Percentiles rank a stretch among this genome's conserved stretches.
These are phyloP conservation scores for Plutomurus gul DNA, from an alignment of 1,140 invertebrate species.

Conservation along the genomic window DNA sequence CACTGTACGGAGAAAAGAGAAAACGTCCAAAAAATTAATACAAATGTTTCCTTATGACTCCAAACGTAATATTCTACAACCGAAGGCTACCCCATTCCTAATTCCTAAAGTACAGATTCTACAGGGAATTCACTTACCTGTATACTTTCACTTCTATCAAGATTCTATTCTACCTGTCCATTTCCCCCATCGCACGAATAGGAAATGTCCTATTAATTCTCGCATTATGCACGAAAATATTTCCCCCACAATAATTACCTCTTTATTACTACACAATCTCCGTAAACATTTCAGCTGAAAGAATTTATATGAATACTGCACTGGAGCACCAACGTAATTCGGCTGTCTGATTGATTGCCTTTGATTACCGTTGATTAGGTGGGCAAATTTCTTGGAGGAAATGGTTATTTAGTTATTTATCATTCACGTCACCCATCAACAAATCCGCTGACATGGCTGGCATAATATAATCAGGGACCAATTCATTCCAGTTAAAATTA, in stretches of 20 bases:
- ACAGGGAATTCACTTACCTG: too few species aligned
- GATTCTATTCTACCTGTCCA: background rate
- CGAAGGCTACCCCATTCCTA: too few species aligned
- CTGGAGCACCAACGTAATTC: constrained; percentile 8
- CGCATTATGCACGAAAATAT: background rate
- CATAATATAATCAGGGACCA: background rate
- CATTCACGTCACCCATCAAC: constrained; percentile 1
- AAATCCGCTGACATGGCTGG: constrained; percentile 7
- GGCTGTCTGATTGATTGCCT: background rate
- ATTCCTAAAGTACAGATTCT: background rate
- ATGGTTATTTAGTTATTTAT: constrained; percentile 27
- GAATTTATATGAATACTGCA: too few species aligned
- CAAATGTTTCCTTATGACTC: too few species aligned
- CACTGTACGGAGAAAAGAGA: constrained; percentile 42
- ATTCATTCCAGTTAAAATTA: background rate
- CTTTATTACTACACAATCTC: too few species aligned
- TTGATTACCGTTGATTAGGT: background rate
- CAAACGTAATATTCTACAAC: too few species aligned
- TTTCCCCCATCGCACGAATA: background rate
- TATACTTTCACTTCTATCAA: background rate
- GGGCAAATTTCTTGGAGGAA: background rate
- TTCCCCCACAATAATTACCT: too few species aligned
- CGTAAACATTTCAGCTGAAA: too few species aligned
- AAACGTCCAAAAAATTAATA: background rate
- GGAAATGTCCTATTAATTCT: background rate